These are phyloP conservation scores for Epirrhoe alternata DNA, from an alignment of 2,888 invertebrate genomes.

Conservation along the genomic window DNA sequence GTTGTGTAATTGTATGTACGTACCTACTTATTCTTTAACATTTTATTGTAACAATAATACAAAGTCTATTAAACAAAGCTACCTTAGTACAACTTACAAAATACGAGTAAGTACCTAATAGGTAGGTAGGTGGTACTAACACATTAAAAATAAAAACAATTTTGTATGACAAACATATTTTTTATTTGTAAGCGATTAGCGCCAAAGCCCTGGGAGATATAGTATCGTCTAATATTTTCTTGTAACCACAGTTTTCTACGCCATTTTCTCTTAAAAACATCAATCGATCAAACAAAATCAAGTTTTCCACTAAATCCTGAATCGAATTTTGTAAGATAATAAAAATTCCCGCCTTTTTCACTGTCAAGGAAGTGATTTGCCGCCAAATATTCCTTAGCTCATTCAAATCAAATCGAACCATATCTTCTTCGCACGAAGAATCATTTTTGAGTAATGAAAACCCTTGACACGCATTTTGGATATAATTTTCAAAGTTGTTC, in stretches of 20 bases:
- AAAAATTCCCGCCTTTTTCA: slow-evolving; percentile 68
- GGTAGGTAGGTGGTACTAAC: background rate
- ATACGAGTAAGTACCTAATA: no score
- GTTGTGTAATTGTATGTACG: no score
- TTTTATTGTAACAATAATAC: no score
- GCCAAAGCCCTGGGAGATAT: slow-evolving; percentile 89
- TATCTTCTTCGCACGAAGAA: slow-evolving; percentile 8
- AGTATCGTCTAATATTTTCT: slow-evolving; percentile 85
- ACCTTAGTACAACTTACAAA: no score
- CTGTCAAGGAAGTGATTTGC: slow-evolving; percentile 47
- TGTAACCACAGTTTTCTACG: slow-evolving; percentile 64
- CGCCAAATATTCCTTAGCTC: slow-evolving; percentile 66
- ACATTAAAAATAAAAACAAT: background rate
- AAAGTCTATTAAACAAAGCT: no score
- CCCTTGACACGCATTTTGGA: slow-evolving; percentile 60
- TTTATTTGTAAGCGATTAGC: slow-evolving; percentile 82
- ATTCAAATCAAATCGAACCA: slow-evolving; percentile 51
- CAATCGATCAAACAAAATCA: slow-evolving; percentile 70
- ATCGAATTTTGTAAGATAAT: slow-evolving; percentile 67
- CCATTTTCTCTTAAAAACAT: slow-evolving; percentile 70
- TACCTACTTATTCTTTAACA: no score
- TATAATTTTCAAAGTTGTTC: slow-evolving; percentile 65
- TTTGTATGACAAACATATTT: slow-evolving; percentile 4
- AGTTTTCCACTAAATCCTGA: slow-evolving; percentile 72
- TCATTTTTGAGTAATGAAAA: slow-evolving; percentile 54